Evolutionary conservation across 2,113 vertebrate species (phyloP).

Genomic region (Chitala chitala): DNA sequence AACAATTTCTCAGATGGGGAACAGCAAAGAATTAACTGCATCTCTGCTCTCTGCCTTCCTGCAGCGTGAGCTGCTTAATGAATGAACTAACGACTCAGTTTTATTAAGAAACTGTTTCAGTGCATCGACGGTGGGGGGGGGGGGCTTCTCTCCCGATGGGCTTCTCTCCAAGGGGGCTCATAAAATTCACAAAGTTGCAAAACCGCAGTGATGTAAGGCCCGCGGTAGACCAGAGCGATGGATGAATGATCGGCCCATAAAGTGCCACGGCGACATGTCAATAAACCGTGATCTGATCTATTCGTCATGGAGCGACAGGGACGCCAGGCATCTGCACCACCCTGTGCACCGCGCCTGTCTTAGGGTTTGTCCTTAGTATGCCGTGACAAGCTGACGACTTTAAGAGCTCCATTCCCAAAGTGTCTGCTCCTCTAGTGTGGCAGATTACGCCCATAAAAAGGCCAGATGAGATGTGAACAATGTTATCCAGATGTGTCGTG

Average conservation of each 20-base stretch:
- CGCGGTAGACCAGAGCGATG: constrained; percentile 43
- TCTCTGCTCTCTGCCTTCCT: neutral
- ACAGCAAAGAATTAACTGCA: neutral
- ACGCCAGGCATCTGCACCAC: constrained; percentile 39
- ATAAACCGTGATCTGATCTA: constrained; percentile 54
- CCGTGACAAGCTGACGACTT: neutral
- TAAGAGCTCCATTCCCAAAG: neutral
- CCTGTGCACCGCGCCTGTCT: constrained; percentile 16
- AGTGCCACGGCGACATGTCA: constrained; percentile 63
- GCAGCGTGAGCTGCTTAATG: neutral
- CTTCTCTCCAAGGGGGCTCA: neutral
- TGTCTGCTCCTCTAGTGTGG: neutral
- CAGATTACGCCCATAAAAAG: neutral
- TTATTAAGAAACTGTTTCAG: neutral
- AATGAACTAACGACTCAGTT: constrained; percentile 1
- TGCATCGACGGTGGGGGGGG: too few relatives aligned
- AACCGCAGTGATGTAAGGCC: neutral
- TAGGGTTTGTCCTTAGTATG: neutral
- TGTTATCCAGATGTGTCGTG: too few relatives aligned
- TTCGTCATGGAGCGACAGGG: constrained; percentile 54
- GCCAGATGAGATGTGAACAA: neutral
- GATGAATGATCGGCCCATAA: constrained; percentile 58
- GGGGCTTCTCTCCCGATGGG: too few relatives aligned
- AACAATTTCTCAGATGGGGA: constrained; percentile 16
- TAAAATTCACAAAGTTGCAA: neutral